Percentiles rank a stretch among this genome's conserved stretches.
These are phyloP conservation scores for Olivierus martensii DNA, from an alignment of 1,140 invertebrate genomes.

Conservation along the genomic window DNA sequence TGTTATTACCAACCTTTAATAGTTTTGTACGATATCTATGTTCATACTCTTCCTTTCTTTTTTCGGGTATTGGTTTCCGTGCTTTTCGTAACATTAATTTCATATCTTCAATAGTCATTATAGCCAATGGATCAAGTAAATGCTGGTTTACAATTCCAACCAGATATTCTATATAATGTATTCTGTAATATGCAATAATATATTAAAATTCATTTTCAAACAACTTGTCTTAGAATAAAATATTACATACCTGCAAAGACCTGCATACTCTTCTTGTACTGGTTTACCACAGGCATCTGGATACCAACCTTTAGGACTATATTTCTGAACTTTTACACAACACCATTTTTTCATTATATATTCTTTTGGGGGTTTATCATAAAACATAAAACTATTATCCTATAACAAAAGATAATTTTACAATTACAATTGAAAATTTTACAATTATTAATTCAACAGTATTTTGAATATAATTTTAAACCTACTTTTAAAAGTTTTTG, in stretches of 20 bases:
- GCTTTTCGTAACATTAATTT: conserved; percentile 58
- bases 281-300: conserved; percentile 72
- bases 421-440: background rate
- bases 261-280: conserved; percentile 50
- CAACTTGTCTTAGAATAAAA: conserved; percentile 5
- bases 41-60: conserved; percentile 6
- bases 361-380: conserved; percentile 35
- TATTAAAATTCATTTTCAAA: too few species aligned
- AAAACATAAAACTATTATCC: conserved; percentile 55
- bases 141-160: conserved; percentile 51
- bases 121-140: conserved; percentile 54
- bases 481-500: conserved; percentile 59
- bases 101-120: conserved; percentile 63
- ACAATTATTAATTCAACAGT: background rate
- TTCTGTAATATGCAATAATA: conserved; percentile 43
- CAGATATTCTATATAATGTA: conserved; percentile 81
- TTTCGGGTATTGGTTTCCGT: conserved; percentile 6
- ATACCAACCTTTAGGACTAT: conserved; percentile 58
- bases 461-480: background rate
- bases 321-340: conserved; percentile 73
- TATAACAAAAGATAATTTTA: conserved; percentile 25
- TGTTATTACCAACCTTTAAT: too few species aligned
- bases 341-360: conserved; percentile 36
- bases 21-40: too few species aligned
- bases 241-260: conserved; percentile 66